These are phyloP conservation scores for Tribolium freemani DNA, from an alignment of 2,888 invertebrate species.

Conservation along the genomic window DNA sequence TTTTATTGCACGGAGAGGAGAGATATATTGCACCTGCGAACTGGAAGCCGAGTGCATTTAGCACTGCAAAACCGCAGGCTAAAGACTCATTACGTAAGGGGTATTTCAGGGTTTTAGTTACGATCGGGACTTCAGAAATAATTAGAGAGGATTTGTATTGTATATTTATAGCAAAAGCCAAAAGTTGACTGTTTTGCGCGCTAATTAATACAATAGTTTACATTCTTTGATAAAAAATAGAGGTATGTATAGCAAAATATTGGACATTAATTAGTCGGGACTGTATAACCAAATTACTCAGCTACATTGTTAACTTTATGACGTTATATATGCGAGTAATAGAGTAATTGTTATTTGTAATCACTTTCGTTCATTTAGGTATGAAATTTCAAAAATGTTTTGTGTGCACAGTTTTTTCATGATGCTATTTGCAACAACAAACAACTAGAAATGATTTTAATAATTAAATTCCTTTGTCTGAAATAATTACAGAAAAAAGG, in stretches of 20 bases:
- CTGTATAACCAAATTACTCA: not conserved
- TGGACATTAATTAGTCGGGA: not conserved
- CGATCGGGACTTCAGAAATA: not conserved
- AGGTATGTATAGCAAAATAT: no score
- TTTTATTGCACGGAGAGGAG: not conserved
- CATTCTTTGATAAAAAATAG: not conserved
- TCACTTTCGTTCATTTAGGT: no score
- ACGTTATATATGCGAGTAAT: not conserved
- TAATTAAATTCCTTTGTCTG: no score
- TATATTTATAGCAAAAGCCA: not conserved
- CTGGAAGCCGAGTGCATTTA: slow-evolving; percentile 5
- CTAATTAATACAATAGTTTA: not conserved
- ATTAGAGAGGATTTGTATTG: not conserved
- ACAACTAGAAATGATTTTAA: no score
- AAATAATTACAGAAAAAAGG: no score
- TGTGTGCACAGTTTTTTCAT: no score
- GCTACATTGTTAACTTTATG: not conserved
- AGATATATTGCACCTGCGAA: slow-evolving; percentile 11
- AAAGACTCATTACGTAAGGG: slow-evolving; percentile 4
- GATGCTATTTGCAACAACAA: no score
- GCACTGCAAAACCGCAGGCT: not conserved
- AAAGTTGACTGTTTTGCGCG: not conserved
- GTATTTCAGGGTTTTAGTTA: not conserved
- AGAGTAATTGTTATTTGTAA: no score
- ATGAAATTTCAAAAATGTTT: no score